Conservation (phyloP, 1,140 invertebrate genomes). For the Acromyrmex heyeri region DNA sequence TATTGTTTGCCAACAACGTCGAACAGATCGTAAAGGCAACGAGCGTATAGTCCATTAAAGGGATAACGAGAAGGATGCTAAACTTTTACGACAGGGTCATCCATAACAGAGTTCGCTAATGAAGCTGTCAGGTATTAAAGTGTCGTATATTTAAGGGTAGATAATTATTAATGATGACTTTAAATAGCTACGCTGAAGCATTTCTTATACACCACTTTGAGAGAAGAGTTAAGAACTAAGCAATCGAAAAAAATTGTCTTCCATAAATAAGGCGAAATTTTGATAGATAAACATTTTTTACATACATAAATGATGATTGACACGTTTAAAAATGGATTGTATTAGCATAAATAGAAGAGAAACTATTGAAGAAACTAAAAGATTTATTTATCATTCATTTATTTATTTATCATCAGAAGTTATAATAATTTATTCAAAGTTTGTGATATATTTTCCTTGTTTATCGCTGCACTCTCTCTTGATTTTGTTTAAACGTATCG, state of each 20-base stretch:
- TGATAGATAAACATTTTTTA: neutral
- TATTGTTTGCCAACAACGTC: neutral
- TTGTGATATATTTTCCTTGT: conserved; percentile 19
- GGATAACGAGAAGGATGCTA: conserved; percentile 41
- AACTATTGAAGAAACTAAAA: neutral
- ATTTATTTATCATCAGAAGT: neutral
- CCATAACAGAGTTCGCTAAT: conserved; percentile 50
- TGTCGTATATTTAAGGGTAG: conserved; percentile 10
- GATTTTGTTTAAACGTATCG: neutral
- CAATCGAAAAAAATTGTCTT: neutral
- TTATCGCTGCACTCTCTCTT: conserved; percentile 8
- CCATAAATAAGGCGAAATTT: neutral
- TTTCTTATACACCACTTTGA: neutral
- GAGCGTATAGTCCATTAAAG: conserved; percentile 39
- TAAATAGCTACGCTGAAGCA: conserved; percentile 7
- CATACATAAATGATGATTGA: neutral
- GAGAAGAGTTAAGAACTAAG: neutral
- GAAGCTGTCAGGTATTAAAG: conserved; percentile 48
- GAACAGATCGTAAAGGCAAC: conserved; percentile 44
- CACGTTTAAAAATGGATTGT: neutral
- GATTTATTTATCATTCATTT: neutral
- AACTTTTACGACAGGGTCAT: conserved; percentile 50
- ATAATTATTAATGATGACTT: conserved; percentile 59
- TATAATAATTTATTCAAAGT: conserved; percentile 41
- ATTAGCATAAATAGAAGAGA: neutral